These are phyloP conservation scores for Stictonetta naevosa DNA, from an alignment of 2,113 vertebrate genomes.

Conservation along the genomic window DNA sequence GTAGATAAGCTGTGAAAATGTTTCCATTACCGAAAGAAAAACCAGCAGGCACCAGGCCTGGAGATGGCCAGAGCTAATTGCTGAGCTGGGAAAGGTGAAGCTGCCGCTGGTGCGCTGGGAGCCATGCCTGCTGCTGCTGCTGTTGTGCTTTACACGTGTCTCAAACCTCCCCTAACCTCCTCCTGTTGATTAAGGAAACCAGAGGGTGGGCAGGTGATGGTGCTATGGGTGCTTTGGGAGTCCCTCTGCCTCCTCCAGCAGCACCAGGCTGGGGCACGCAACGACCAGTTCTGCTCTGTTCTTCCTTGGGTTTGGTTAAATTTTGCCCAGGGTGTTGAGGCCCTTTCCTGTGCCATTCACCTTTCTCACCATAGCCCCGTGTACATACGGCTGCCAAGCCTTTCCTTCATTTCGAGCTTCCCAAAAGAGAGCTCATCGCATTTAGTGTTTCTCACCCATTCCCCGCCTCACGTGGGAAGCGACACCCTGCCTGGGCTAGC, in stretches of 20 bases:
- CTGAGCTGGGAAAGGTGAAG: neutral
- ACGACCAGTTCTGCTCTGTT: neutral
- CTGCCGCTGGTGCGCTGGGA: neutral
- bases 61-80: neutral
- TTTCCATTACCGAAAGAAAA: conserved; percentile 31
- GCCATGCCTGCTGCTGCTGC: neutral
- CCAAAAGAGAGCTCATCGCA: neutral
- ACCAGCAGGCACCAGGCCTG: neutral
- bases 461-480: neutral
- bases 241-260: neutral
- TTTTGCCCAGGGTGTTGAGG: neutral
- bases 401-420: neutral
- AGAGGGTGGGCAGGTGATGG: neutral
- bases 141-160: conserved; percentile 5
- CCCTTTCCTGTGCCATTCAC: neutral
- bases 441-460: neutral
- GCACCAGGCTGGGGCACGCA: neutral
- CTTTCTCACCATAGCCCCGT: accelerated
- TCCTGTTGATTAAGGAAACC: neutral
- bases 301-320: neutral
- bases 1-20: conserved; percentile 24
- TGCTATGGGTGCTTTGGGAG: neutral
- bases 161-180: conserved; percentile 38
- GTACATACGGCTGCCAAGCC: accelerated
- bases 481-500: neutral